Evolutionary conservation across 2,113 vertebrate genomes (phyloP), one percentile per base, ranked within the genome.

Genomic region (Pygathrix nemaeus): DNA sequence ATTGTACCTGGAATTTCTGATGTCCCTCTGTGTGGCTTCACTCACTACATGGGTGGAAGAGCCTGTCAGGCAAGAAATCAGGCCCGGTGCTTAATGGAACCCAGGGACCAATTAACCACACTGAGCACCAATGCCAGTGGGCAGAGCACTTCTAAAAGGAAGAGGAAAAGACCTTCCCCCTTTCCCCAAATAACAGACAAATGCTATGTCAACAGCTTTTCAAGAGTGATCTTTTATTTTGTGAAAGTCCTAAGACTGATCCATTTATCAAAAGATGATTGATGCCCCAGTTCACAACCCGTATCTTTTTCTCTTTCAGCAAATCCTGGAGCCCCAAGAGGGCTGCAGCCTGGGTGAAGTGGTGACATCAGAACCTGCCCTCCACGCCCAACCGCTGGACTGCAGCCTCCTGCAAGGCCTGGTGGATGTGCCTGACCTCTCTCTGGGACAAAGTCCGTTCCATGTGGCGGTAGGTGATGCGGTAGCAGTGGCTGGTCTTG

Each of bases 401-500:
- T 0, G 98, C 99, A 0, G 98, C 96, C 40, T 97, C 97, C 93
- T 99, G 98, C 61, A 99, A 99, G 2, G 99, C 98, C 59, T 85
- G 97, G 96, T 99, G 99, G 96, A 99, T 4, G 1, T 0, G 78
- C 8, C 96, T 88, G 70, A 99, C 99, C 98, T 99, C 99, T 0
- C 97, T 98, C 97, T 99, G 99, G 3, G 99, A 99, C 89, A 99
- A 97, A 4, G 99, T 99, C 81, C 99, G 99, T 98, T 99, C 99
- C 90, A 99, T 99, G 99, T 99, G 99, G 14, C 99, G 99, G 98
- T 99, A 99, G 45, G 97, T 55, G 95, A 99, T 99, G 0, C 99
- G 99, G 98, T 99, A 99, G 98, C 99, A 99, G 50, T 99, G 99
- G 97, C 99, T 99, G 97, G 98, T 97, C 98, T 99, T 99, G 87